These are phyloP conservation scores for Labrus mixtus DNA, from an alignment of 2,113 vertebrate genomes.

Conservation along the genomic window DNA sequence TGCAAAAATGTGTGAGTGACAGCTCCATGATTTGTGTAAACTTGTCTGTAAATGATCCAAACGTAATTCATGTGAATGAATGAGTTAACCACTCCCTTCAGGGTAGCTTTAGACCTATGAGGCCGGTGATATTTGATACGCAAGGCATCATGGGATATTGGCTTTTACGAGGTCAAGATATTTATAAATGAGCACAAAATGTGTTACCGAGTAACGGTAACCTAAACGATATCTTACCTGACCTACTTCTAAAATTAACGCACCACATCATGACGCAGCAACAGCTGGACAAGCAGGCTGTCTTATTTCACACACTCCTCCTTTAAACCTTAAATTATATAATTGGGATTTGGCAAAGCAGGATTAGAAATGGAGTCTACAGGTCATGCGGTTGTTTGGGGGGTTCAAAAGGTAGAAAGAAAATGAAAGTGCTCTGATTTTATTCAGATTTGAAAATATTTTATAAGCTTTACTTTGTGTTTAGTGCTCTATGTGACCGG, in stretches of 20 bases:
- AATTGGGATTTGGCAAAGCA: not conserved
- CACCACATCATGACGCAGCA: not conserved
- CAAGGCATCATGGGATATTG: not conserved
- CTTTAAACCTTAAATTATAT: too few relatives aligned
- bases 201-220: constrained; percentile 20
- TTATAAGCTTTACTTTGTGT: too few relatives aligned
- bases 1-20: too few relatives aligned
- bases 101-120: not conserved
- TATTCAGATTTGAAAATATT: too few relatives aligned
- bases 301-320: not conserved
- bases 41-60: too few relatives aligned
- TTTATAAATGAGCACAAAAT: constrained; percentile 7
- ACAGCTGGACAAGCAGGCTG: not conserved
- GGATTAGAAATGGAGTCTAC: too few relatives aligned
- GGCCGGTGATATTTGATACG: not conserved
- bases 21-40: too few relatives aligned
- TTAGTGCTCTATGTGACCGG: too few relatives aligned
- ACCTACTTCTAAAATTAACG: constrained; percentile 46
- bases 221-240: constrained; percentile 1
- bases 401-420: too few relatives aligned
- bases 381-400: too few relatives aligned
- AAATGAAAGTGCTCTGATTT: too few relatives aligned
- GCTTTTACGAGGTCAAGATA: constrained; percentile 22
- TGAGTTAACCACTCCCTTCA: not conserved
- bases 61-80: not conserved